These are phyloP conservation scores for Nasonovia ribisnigri DNA, from an alignment of 2,888 invertebrate genomes.

Conservation along the genomic window DNA sequence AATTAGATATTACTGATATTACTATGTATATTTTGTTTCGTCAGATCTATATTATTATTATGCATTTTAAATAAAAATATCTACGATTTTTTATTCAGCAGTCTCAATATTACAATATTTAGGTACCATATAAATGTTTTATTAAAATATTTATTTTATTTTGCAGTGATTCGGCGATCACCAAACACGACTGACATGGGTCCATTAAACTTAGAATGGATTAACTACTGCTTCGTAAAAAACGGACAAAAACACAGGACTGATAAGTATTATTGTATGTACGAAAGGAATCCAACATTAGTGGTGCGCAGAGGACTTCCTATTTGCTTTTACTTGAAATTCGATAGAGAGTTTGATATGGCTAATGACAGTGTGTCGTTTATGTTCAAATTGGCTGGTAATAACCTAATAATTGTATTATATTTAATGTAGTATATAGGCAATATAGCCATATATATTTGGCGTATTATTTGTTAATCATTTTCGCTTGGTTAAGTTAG, in stretches of 20 bases:
- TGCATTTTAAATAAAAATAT: not conserved
- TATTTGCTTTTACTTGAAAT: constrained; percentile 78
- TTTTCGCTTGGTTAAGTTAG: not conserved
- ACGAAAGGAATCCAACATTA: constrained; percentile 74
- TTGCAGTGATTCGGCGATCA: constrained; percentile 67
- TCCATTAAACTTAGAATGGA: constrained; percentile 79
- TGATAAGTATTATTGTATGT: constrained; percentile 82
- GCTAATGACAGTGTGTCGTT: constrained; percentile 84
- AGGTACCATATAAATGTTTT: not conserved
- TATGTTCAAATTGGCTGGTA: constrained; percentile 84
- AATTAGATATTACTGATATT: not conserved
- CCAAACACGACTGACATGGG: constrained; percentile 66
- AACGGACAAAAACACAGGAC: constrained; percentile 86
- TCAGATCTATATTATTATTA: not conserved
- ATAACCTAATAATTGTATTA: constrained; percentile 64
- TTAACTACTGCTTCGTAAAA: constrained; percentile 80
- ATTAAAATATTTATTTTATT: not conserved
- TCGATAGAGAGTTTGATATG: constrained; percentile 82
- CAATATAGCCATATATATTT: not conserved
- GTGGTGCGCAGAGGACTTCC: constrained; percentile 87
- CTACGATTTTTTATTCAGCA: not conserved
- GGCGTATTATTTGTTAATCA: not conserved
- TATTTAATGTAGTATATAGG: not conserved
- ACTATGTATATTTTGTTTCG: no score
- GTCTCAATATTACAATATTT: not conserved